A percentile compares a stretch with the other conserved stretches of the same genome.
These are phyloP conservation scores for Tragelaphus buxtoni DNA, from an alignment of 2,113 vertebrate genomes.

Conservation along the genomic window DNA sequence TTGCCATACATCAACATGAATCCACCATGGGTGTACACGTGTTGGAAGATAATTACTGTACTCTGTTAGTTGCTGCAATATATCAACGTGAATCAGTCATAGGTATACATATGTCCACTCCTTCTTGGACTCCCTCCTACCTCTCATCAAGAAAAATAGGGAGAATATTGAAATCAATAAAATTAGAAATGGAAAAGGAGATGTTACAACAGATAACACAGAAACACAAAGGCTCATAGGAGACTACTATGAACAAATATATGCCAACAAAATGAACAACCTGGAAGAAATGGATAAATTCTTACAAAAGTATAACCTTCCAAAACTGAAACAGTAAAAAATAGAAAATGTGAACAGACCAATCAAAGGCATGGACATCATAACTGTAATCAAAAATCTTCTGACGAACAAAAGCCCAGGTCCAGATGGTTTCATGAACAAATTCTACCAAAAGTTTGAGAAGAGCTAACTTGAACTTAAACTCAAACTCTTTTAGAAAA, in stretches of 20 bases:
- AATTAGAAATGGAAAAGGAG: background rate
- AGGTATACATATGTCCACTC: background rate
- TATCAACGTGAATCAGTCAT: background rate
- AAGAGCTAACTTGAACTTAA: no score
- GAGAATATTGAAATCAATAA: background rate
- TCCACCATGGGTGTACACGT: no score
- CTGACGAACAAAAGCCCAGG: background rate
- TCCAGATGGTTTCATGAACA: background rate
- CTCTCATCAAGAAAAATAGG: background rate
- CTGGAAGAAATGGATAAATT: background rate
- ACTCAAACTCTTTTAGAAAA: background rate
- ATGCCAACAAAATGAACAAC: background rate
- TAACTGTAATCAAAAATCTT: background rate
- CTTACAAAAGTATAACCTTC: background rate
- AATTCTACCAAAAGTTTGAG: background rate
- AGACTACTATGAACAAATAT: background rate
- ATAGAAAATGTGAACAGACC: background rate
- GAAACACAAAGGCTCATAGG: background rate
- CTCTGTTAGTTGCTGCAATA: background rate
- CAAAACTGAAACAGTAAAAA: background rate
- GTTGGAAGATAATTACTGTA: background rate
- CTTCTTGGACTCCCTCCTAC: background rate
- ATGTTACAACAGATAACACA: background rate
- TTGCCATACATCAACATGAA: no score
- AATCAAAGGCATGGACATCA: background rate